These are phyloP conservation scores for Leptopilina boulardi DNA, from an alignment of 1,140 invertebrate species.

Conservation along the genomic window DNA sequence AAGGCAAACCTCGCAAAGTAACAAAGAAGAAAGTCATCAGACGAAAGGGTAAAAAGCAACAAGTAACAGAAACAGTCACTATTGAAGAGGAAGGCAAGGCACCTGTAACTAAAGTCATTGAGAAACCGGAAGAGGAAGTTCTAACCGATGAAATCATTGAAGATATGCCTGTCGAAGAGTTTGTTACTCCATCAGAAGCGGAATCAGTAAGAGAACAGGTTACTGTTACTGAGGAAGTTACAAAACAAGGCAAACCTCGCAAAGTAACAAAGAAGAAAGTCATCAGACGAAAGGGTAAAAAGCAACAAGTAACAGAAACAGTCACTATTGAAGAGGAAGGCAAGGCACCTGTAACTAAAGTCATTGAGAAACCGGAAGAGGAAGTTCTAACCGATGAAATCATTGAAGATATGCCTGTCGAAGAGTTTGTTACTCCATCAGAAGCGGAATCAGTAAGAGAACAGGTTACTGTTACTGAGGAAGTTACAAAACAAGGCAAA, in stretches of 20 bases:
- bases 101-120: slow-evolving; percentile 66
- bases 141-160: slow-evolving; percentile 43
- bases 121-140: slow-evolving; percentile 49
- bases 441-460: slow-evolving; percentile 49
- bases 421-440: slow-evolving; percentile 42
- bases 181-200: slow-evolving; percentile 10
- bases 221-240: slow-evolving; percentile 54
- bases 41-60: slow-evolving; percentile 69
- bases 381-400: slow-evolving; percentile 54
- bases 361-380: slow-evolving; percentile 54
- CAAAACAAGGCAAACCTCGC: slow-evolving; percentile 66
- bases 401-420: slow-evolving; percentile 21
- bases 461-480: slow-evolving; percentile 42
- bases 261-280: slow-evolving; percentile 68
- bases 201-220: slow-evolving; percentile 57
- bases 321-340: slow-evolving; percentile 71
- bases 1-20: slow-evolving; percentile 65
- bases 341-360: slow-evolving; percentile 59
- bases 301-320: slow-evolving; percentile 63
- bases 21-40: slow-evolving; percentile 47
- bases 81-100: slow-evolving; percentile 58
- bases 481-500: slow-evolving; percentile 36
- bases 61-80: slow-evolving; percentile 75
- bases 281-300: slow-evolving; percentile 62
- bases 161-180: slow-evolving; percentile 35